Conservation (phyloP, 2,888 invertebrate species). For the Itoplectis maculator region DNA sequence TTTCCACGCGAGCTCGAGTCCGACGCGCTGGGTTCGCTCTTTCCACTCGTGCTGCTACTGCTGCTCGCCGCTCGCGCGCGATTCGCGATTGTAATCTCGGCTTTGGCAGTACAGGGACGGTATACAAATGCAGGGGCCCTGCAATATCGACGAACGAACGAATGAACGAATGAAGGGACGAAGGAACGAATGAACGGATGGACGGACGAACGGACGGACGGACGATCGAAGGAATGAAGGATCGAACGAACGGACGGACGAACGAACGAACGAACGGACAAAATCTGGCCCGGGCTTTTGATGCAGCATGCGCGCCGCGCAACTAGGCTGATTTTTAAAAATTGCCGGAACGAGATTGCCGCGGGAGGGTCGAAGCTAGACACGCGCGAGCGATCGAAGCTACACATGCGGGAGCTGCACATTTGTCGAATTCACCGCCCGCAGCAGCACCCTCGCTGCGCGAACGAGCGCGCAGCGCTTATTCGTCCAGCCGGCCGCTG, state of each 20-base stretch:
- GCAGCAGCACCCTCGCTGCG: not conserved
- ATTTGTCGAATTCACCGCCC: constrained; percentile 47
- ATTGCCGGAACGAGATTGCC: constrained; percentile 52
- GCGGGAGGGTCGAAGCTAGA: no score
- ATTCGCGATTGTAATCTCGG: constrained; percentile 64
- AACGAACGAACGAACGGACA: constrained; percentile 30
- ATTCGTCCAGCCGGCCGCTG: no score
- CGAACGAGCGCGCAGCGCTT: constrained; percentile 7
- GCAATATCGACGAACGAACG: constrained; percentile 56
- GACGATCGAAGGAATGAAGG: no score
- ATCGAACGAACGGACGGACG: constrained; percentile 53
- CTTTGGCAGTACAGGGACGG: constrained; percentile 61
- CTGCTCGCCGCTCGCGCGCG: constrained; percentile 51
- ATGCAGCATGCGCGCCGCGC: constrained; percentile 23
- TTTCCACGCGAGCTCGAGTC: constrained; percentile 54
- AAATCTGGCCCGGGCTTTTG: constrained; percentile 3
- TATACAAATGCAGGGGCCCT: constrained; percentile 27
- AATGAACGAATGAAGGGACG: constrained; percentile 12
- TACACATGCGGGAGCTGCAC: constrained; percentile 44
- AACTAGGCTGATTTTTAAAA: constrained; percentile 50
- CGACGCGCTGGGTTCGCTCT: constrained; percentile 33
- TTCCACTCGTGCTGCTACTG: no score
- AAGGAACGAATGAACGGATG: constrained; percentile 20
- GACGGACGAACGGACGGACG: constrained; percentile 13
- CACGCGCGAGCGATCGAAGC: constrained; percentile 40